A percentile compares a stretch with the other conserved stretches of the same genome.
phyloP scores from a whole-genome alignment of 2,113 vertebrate species.

The Empidonax alnorum region DNA sequence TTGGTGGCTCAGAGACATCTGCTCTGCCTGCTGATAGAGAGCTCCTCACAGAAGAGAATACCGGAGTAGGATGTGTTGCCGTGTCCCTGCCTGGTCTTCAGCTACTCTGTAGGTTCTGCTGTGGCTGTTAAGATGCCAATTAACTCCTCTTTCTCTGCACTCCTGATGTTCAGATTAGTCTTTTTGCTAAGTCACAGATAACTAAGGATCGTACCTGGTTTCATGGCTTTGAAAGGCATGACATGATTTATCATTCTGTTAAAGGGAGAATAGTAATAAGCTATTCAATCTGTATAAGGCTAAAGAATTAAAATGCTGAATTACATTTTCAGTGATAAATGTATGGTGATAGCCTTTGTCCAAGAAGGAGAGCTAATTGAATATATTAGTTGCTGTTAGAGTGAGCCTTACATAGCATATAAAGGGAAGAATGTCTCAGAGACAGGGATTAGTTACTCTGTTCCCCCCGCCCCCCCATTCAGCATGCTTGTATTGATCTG shows the following conservation, averaged over 20 bases:
- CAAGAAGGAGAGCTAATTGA: conserved; percentile 37
- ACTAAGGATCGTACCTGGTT: background rate
- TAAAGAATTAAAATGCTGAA: conserved; percentile 13
- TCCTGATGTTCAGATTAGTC: background rate
- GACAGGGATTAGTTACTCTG: background rate
- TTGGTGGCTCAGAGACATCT: background rate
- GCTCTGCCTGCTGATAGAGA: background rate
- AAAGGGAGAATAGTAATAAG: conserved; percentile 5
- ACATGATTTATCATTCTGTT: background rate
- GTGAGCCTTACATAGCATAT: background rate
- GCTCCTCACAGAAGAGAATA: background rate
- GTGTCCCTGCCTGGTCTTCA: background rate
- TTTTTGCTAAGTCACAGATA: background rate
- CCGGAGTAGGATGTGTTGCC: background rate
- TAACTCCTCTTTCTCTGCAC: background rate
- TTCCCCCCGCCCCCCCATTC: background rate
- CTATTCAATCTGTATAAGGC: conserved; percentile 22
- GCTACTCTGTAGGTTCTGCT: background rate
- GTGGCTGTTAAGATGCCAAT: background rate
- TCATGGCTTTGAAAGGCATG: background rate
- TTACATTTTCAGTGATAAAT: conserved; percentile 55
- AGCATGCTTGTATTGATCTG: background rate
- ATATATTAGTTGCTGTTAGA: conserved; percentile 13
- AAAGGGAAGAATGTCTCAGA: background rate
- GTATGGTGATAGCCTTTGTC: conserved; percentile 37